These are phyloP conservation scores for Papilio xuthus DNA, from an alignment of 1,140 invertebrate species.

Conservation along the genomic window DNA sequence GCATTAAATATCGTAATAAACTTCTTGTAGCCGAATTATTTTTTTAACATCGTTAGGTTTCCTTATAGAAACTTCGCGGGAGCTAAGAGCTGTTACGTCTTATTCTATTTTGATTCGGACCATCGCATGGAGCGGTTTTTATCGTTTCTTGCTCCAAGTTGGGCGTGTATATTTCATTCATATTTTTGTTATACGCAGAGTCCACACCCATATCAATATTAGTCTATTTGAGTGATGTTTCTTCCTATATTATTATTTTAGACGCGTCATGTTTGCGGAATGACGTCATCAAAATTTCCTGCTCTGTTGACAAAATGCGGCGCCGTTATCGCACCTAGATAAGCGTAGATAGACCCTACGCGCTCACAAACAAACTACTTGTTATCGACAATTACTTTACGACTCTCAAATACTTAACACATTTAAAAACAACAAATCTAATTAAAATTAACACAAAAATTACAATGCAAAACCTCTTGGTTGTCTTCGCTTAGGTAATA, in stretches of 20 bases:
- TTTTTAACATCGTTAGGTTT: constrained; percentile 5
- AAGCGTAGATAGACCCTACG: constrained; percentile 38
- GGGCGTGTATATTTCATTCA: constrained; percentile 48
- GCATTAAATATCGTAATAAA: neutral
- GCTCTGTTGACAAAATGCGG: constrained; percentile 41
- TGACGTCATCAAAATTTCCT: constrained; percentile 44
- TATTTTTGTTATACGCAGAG: constrained; percentile 42
- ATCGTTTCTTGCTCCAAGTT: constrained; percentile 42
- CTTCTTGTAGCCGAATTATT: neutral
- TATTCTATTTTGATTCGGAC: constrained; percentile 65
- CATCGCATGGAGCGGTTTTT: constrained; percentile 64
- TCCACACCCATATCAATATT: constrained; percentile 7
- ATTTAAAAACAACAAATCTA: neutral
- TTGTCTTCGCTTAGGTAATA: neutral
- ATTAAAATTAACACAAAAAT: neutral
- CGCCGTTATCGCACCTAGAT: constrained; percentile 38
- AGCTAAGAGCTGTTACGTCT: constrained; percentile 44
- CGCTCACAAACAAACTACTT: constrained; percentile 40
- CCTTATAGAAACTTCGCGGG: constrained; percentile 54
- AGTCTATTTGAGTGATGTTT: neutral
- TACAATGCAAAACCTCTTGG: neutral
- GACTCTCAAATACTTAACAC: neutral
- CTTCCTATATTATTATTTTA: constrained; percentile 5
- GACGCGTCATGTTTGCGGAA: constrained; percentile 22
- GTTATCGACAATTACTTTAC: constrained; percentile 37